Evolutionary conservation across 35 echinoderm and acorn worm species (phyloP), one percentile per base, ranked within the genome.

Genomic region (Amphiura filiformis): DNA sequence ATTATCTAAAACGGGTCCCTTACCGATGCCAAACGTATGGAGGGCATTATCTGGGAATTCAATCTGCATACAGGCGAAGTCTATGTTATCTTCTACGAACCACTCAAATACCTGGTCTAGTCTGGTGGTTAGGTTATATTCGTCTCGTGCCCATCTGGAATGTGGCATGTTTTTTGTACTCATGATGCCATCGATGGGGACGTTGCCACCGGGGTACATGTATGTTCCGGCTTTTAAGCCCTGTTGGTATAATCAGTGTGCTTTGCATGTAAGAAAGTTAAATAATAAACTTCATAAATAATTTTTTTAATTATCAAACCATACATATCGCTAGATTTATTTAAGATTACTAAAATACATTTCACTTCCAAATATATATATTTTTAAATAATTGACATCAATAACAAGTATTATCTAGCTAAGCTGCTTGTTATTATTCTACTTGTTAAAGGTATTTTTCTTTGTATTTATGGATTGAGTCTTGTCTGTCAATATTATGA

Each of bases 121-220:
- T 77, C 89, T 31, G 4, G 76, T 65, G 78, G 36, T 80, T 7
- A 80, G 36, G 34, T 36, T 28, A 2, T 37, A 41, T 80, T 36
- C 1, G 38, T 41, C 39, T 31, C 39, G 13, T 80, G 78, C 39
- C 36, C 82, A 56, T 61, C 47, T 84, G 41, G 34, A 70, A 70
- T 56, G 78, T 18, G 87, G 84, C 2, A 90, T 77, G 76, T 77
- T 87, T 57, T 79, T 92, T 20, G 92, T 75, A 3, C 90, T 65
- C 65, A 75, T 79, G 37, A 88, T 38, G 26, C 94, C 94, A 65
- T 93, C 92, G 7, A 96, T 96, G 0, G 86, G 47, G 31, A 96
- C 90, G 31, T 89, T n/a, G 1, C 92, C 92, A 32, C 96, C 96
- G 13, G 96, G 96, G 28, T 94, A 98, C 78, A 91, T 91, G 81